These are phyloP conservation scores for Lepisosteus oculatus DNA, from an alignment of 2,113 vertebrate species.

Conservation along the genomic window DNA sequence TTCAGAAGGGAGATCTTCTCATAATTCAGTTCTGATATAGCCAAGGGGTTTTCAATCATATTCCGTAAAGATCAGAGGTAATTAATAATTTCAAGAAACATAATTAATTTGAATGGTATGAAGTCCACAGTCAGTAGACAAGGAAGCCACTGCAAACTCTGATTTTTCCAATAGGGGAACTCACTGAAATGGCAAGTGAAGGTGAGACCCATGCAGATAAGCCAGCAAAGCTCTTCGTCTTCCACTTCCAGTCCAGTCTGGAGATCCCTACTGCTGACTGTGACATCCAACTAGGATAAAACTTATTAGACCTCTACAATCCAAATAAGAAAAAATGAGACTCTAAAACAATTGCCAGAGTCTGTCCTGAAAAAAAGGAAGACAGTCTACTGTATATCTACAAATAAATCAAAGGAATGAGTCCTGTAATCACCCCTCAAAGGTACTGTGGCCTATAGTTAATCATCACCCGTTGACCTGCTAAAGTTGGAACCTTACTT, in stretches of 20 bases:
- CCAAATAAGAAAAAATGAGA: constrained; percentile 10
- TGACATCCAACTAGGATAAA: background rate
- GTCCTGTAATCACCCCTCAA: background rate
- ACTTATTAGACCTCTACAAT: constrained; percentile 6
- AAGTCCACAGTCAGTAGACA: background rate
- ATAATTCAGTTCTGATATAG: constrained; percentile 30
- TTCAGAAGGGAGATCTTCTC: constrained; percentile 16
- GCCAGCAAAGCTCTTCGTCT: background rate
- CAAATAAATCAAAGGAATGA: constrained; percentile 8
- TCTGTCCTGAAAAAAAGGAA: background rate
- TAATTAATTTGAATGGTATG: background rate
- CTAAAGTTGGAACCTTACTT: background rate
- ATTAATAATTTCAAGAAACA: constrained; percentile 1
- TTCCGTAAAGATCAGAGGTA: background rate
- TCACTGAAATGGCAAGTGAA: background rate
- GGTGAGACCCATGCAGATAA: background rate
- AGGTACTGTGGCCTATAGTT: background rate
- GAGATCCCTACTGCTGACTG: background rate
- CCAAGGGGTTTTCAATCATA: background rate
- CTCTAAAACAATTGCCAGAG: constrained; percentile 9
- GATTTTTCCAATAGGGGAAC: background rate
- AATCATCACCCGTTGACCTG: background rate
- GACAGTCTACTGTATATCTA: background rate
- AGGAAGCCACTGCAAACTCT: background rate
- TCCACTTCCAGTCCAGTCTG: background rate